These are phyloP conservation scores for Vollenhovia emeryi DNA, from an alignment of 1,140 invertebrate species.

Conservation along the genomic window DNA sequence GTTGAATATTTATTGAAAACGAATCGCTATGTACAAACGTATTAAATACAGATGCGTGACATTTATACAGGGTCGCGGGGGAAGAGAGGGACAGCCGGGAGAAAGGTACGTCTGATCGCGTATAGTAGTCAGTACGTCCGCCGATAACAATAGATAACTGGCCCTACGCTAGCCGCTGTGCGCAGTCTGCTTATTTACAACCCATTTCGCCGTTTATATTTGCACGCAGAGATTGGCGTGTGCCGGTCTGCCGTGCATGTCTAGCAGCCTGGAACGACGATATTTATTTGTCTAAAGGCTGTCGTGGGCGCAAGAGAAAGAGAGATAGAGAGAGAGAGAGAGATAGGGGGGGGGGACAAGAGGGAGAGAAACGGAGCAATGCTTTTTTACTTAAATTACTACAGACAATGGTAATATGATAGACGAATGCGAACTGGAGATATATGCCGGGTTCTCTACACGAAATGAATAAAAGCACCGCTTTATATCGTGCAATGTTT, in stretches of 20 bases:
- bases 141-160: constrained; percentile 77
- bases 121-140: constrained; percentile 74
- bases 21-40: constrained; percentile 79
- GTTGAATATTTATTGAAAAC: constrained; percentile 81
- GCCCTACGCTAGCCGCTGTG: constrained; percentile 34
- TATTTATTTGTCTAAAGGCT: constrained; percentile 53
- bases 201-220: constrained; percentile 76
- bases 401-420: constrained; percentile 11
- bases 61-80: constrained; percentile 76
- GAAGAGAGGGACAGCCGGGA: constrained; percentile 28
- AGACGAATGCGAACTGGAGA: not conserved
- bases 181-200: constrained; percentile 74
- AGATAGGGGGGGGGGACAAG: not conserved
- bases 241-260: constrained; percentile 39
- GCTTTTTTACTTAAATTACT: constrained; percentile 32
- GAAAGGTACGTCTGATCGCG: constrained; percentile 54
- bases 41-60: constrained; percentile 79
- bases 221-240: constrained; percentile 68
- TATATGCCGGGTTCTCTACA: not conserved
- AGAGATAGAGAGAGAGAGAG: not conserved
- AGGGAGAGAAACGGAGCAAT: not conserved
- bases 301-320: not conserved
- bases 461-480: not conserved
- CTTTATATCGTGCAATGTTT: not conserved
- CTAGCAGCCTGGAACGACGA: constrained; percentile 33